These are phyloP conservation scores for Epinotia nisella DNA, from an alignment of 2,888 invertebrate species.

Conservation along the genomic window DNA sequence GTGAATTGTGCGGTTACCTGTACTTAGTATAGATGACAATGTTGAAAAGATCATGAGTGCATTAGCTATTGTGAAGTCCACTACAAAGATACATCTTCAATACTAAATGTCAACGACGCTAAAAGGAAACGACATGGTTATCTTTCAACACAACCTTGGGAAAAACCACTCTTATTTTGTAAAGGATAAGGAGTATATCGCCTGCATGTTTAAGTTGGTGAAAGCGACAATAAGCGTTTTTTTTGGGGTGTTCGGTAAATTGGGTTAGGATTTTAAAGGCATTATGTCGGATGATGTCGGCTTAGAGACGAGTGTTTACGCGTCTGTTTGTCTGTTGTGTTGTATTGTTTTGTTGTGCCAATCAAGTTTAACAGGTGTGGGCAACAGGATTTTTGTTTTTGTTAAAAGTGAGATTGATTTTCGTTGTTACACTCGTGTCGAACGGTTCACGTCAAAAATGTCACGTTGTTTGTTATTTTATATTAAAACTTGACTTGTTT, in stretches of 20 bases:
- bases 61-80: constrained; percentile 74
- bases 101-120: constrained; percentile 72
- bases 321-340: constrained; percentile 70
- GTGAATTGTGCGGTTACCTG: constrained; percentile 53
- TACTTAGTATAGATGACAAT: constrained; percentile 81
- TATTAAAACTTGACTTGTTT: neutral
- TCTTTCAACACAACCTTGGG: neutral
- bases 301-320: constrained; percentile 65
- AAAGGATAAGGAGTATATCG: constrained; percentile 43
- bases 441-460: neutral
- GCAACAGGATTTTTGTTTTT: constrained; percentile 31
- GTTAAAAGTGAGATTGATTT: constrained; percentile 22
- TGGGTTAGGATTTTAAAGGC: constrained; percentile 73
- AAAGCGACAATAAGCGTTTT: constrained; percentile 52
- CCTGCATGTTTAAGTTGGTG: constrained; percentile 37
- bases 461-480: constrained; percentile 15
- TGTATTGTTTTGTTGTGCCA: constrained; percentile 50
- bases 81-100: constrained; percentile 68
- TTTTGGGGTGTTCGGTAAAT: constrained; percentile 67
- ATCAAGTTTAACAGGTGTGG: constrained; percentile 32
- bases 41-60: constrained; percentile 82
- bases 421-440: neutral
- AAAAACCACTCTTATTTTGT: constrained; percentile 50
- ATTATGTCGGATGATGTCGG: constrained; percentile 68
- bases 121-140: constrained; percentile 51